Conservation (phyloP, 2,888 invertebrate species). For the Micoletzkya japonica region DNA sequence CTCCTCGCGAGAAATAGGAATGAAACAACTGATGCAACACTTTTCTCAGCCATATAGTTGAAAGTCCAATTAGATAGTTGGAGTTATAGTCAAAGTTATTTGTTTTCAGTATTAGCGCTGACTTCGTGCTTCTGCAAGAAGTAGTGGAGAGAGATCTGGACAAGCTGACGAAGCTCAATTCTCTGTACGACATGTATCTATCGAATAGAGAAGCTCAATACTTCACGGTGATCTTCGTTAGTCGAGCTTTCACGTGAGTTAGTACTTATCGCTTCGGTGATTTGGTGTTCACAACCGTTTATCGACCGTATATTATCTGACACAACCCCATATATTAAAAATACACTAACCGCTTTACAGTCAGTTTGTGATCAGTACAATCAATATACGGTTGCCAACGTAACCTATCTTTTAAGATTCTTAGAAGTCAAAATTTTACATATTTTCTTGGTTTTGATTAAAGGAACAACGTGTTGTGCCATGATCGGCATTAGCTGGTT, state of each 20-base stretch:
- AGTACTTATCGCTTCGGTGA: neutral
- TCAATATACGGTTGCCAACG: no score
- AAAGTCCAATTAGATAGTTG: no score
- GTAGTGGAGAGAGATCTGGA: slow-evolving; percentile 67
- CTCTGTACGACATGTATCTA: slow-evolving; percentile 65
- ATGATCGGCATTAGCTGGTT: no score
- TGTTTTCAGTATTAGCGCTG: slow-evolving; percentile 68
- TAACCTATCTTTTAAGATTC: no score
- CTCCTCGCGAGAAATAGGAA: no score
- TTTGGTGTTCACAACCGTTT: neutral
- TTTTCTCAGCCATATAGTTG: no score
- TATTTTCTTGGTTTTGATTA: no score
- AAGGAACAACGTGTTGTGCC: no score
- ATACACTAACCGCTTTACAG: no score
- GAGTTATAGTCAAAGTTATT: neutral
- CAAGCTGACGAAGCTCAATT: slow-evolving; percentile 64
- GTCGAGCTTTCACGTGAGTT: slow-evolving; percentile 49
- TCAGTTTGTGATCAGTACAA: neutral
- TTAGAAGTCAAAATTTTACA: no score
- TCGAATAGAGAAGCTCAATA: slow-evolving; percentile 64
- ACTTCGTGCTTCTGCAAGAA: slow-evolving; percentile 72
- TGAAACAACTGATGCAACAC: no score
- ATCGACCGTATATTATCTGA: neutral
- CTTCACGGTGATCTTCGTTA: slow-evolving; percentile 56
- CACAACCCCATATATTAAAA: no score